These are phyloP conservation scores for Chloebia gouldiae DNA, from an alignment of 2,113 vertebrate genomes.

Conservation along the genomic window DNA sequence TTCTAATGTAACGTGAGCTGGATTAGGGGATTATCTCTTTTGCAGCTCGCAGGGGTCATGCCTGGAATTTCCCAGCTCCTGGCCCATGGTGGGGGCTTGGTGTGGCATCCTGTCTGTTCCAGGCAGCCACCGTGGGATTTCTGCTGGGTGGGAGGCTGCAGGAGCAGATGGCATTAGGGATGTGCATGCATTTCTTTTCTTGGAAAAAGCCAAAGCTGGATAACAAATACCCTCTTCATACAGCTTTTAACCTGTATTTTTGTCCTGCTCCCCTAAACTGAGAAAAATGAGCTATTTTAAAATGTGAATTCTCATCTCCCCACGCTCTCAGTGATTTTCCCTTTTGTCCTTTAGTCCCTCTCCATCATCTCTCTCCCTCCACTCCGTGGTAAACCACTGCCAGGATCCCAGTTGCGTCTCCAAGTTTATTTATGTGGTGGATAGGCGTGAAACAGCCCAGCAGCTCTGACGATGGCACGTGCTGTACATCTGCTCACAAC, in stretches of 20 bases:
- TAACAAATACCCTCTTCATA: not conserved
- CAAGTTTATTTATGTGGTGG: not conserved
- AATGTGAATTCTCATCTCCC: not conserved
- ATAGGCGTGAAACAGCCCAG: not conserved
- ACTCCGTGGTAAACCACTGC: not conserved
- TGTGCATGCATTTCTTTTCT: not conserved
- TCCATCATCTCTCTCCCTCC: not conserved
- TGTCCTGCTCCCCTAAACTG: not conserved
- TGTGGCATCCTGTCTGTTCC: not conserved
- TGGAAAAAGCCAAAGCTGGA: not conserved
- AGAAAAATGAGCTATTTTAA: not conserved
- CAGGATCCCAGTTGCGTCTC: not conserved
- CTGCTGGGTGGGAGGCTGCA: not conserved
- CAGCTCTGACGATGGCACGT: not conserved
- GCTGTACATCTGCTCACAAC: not conserved
- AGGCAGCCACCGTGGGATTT: not conserved
- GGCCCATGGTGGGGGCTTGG: fast-evolving
- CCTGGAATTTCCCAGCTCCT: not conserved
- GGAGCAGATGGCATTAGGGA: not conserved
- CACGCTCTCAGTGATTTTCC: not conserved
- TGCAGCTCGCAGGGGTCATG: not conserved
- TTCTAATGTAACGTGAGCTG: conserved; percentile 55
- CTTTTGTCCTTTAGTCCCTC: not conserved
- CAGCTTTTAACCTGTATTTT: not conserved
- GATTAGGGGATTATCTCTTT: conserved; percentile 52